Base-by-base conservation (phyloP, 2,888 invertebrate species). In the Apoda limacodes region DNA sequence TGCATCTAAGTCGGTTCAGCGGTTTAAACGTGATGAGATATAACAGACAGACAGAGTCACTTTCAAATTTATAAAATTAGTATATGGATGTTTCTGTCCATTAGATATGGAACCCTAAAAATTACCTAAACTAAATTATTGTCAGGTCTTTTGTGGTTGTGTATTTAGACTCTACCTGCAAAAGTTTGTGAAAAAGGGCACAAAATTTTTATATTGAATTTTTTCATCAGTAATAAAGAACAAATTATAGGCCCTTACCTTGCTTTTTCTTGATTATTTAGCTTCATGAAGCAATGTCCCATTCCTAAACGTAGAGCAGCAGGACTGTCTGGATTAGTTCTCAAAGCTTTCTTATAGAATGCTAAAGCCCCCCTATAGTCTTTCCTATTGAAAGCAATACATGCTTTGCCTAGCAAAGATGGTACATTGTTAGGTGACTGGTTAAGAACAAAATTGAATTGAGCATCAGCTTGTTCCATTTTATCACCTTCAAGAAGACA, bases 401-500 rank as follows among this genome's bases (percentile, higher is more conserved):
- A 99, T 0, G 99, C 99, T 84, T 99, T 98, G 9, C 99, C 99
- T 26, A 99, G 83, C 34, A 98, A 74, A 1, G 99, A 97, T 0
- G 98, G 98, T 40, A 99, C 98, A 76, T 97, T 98, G 52, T 93
- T 95, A 2, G 93, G 93, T 0, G 92, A 92, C 55, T 95, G 93
- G 68, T 98, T 97, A 17, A 99, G 78, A 1, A 99, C 98, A 68
- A 99, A 99, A 78, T 99, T 98, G 63, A 99, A 99, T 66, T 99
- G 99, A 1, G 98, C 95, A 83, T 99, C 98, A 1, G 99, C 99
- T 74, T 99, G 98, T 42, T 99, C 98, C 94, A 98, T 95, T 83
- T 98, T 98, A 57, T 98, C 98, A 1, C 98, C 98, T 82, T 99
- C 99, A 19, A 98, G 83, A 5, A 99, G 83, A 55, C 98, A 99